Evolutionary conservation across 30 jellyfish, hydroid and myxozoan genomes (phyloP), one percentile per base, ranked within the genome.

Genomic region (Morbakka virulenta): DNA sequence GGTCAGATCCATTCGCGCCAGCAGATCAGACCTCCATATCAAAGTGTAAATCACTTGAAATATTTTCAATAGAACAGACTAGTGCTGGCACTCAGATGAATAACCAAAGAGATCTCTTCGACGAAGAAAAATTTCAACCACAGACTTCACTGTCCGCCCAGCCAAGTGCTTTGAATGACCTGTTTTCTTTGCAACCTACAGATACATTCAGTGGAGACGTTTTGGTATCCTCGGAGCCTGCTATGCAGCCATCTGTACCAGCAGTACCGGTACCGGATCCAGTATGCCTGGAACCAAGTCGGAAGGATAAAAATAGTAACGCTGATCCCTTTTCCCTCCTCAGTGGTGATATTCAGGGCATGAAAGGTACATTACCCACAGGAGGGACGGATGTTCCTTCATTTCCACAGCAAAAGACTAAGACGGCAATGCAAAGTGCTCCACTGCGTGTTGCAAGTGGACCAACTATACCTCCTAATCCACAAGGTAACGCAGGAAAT

Each of bases 251-350:
- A 31, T 14, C 4, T 57, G 20, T n/a, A n/a, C n/a, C n/a, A n/a
- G 1, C 51, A 22, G 83, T 47, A 3, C 66, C 79, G 26, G 76
- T 48, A 33, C 80, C 83, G 28, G 52, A 36, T 23, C 67, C 79
- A 0, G 76, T 34, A 4, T n/a, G n/a, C n/a, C n/a, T n/a, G n/a
- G n/a, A n/a, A n/a, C n/a, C n/a, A n/a, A n/a, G n/a, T n/a, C n/a
- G n/a, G n/a, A n/a, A n/a, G n/a, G n/a, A n/a, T n/a, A n/a, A 70
- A 32, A 24, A 29, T 1, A 75, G 75, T 49, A 70, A 50, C 14
- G 66, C 21, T 4, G 95, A 84, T 57, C 95, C 95, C 25, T 84
- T 84, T 41, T 88, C 89, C 0, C 75, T 81, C 9, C 85, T 84
- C 0, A 51, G 64, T 35, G 84, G 87, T 2, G 82, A 52, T 34